Conservation (phyloP, 2,113 vertebrate genomes). For the Solenodon paradoxus region DNA sequence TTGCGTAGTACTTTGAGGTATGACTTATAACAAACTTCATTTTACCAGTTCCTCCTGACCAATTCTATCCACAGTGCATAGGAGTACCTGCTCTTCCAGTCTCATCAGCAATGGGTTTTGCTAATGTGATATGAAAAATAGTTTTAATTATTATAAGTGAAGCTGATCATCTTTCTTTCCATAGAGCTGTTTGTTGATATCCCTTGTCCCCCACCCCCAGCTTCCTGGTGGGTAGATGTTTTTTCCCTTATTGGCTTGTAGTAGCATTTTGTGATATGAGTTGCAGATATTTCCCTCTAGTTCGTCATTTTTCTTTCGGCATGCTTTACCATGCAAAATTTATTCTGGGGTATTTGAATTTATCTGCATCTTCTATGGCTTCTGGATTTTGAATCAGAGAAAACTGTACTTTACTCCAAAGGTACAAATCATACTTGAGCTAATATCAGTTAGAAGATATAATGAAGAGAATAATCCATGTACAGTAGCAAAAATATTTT, state of each 20-base stretch:
- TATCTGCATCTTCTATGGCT: background rate
- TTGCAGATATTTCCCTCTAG: constrained; percentile 2
- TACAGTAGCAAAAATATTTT: background rate
- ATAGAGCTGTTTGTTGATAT: background rate
- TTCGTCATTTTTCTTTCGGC: background rate
- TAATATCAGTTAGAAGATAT: background rate
- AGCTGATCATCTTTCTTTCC: background rate
- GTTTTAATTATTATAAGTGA: background rate
- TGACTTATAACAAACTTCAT: background rate
- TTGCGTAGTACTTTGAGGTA: background rate
- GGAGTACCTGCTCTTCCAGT: background rate
- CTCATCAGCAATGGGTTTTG: background rate
- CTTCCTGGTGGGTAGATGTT: background rate
- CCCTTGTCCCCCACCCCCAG: background rate
- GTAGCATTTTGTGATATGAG: background rate
- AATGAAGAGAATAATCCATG: background rate
- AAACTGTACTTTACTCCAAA: background rate
- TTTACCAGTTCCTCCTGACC: background rate
- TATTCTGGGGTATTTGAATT: background rate
- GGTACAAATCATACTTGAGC: background rate
- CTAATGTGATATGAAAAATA: background rate
- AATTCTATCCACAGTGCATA: background rate
- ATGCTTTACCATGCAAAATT: background rate
- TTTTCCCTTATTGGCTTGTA: background rate
- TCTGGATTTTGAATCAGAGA: constrained; percentile 25